A percentile compares a stretch with the other conserved stretches of the same genome.
phyloP scores from a whole-genome alignment of 2,888 invertebrate genomes.

The Parnassius apollo region DNA sequence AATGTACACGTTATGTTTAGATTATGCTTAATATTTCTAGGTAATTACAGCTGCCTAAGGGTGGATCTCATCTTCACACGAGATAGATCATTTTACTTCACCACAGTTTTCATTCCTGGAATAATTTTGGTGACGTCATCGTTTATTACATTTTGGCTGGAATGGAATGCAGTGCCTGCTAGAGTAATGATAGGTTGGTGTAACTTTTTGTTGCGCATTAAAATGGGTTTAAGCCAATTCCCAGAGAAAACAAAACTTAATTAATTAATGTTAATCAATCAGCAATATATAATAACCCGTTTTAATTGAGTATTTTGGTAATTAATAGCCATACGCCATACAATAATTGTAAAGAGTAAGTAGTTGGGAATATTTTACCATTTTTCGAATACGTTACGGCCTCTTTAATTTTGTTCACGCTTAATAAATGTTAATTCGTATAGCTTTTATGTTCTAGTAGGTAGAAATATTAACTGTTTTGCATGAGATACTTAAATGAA shows the following conservation, averaged over 20 bases:
- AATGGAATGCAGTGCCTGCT: slow-evolving; percentile 98
- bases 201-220: slow-evolving; percentile 46
- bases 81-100: slow-evolving; percentile 98
- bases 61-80: slow-evolving; percentile 96
- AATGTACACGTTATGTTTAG: slow-evolving; percentile 55
- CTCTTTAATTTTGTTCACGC: slow-evolving; percentile 10
- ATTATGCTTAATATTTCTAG: slow-evolving; percentile 82
- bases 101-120: slow-evolving; percentile 97
- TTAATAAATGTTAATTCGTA: slow-evolving; percentile 3
- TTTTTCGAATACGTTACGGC: background rate
- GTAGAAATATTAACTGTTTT: slow-evolving; percentile 29
- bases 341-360: slow-evolving; percentile 11
- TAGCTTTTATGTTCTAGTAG: background rate
- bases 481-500: slow-evolving; percentile 7
- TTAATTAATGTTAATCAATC: background rate
- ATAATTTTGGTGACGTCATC: slow-evolving; percentile 98
- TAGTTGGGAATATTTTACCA: background rate
- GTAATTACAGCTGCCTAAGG: slow-evolving; percentile 97
- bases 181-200: slow-evolving; percentile 96
- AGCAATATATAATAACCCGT: background rate
- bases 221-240: background rate
- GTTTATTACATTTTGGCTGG: slow-evolving; percentile 98
- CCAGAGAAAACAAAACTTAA: background rate
- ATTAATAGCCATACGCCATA: no score
- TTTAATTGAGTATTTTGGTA: no score